phyloP scores from a whole-genome alignment of 2,888 invertebrate genomes.

The Mallateleia sp. region DNA sequence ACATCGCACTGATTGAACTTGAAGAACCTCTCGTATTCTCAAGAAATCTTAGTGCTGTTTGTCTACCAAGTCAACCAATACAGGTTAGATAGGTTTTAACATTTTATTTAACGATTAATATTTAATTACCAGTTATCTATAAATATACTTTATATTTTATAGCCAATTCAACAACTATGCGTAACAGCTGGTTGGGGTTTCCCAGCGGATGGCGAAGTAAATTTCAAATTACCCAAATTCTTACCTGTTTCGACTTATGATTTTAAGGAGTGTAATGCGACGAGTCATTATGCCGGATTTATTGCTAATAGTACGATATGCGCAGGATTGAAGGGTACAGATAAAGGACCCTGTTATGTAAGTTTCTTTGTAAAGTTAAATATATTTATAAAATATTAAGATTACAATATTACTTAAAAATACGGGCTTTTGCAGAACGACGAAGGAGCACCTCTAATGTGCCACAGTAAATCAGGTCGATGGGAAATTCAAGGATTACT shows the following conservation, averaged over 20 bases:
- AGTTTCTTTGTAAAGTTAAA: slow-evolving; percentile 84
- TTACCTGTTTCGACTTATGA: slow-evolving; percentile 91
- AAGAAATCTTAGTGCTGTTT: slow-evolving; percentile 91
- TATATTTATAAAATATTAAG: not conserved
- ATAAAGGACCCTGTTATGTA: slow-evolving; percentile 91
- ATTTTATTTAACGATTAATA: too few species aligned
- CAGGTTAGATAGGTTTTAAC: slow-evolving; percentile 85
- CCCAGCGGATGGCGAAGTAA: slow-evolving; percentile 87
- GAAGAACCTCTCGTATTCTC: slow-evolving; percentile 90
- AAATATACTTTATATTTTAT: slow-evolving; percentile 54
- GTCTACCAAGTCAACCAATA: slow-evolving; percentile 90
- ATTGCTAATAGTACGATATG: slow-evolving; percentile 91
- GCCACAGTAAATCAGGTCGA: slow-evolving; percentile 90
- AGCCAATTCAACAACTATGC: slow-evolving; percentile 90
- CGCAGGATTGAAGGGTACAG: slow-evolving; percentile 91
- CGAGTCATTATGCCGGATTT: slow-evolving; percentile 91
- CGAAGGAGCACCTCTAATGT: slow-evolving; percentile 93
- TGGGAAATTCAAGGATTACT: slow-evolving; percentile 92
- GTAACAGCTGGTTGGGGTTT: slow-evolving; percentile 92
- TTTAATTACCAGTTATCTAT: too few species aligned
- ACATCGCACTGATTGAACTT: slow-evolving; percentile 91
- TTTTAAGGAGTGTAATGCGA: slow-evolving; percentile 91
- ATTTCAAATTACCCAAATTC: slow-evolving; percentile 90
- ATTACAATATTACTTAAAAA: slow-evolving; percentile 26
- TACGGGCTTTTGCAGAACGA: slow-evolving; percentile 90